Base-by-base conservation (phyloP, 2,888 invertebrate species). In the Blastobasis adustella region DNA sequence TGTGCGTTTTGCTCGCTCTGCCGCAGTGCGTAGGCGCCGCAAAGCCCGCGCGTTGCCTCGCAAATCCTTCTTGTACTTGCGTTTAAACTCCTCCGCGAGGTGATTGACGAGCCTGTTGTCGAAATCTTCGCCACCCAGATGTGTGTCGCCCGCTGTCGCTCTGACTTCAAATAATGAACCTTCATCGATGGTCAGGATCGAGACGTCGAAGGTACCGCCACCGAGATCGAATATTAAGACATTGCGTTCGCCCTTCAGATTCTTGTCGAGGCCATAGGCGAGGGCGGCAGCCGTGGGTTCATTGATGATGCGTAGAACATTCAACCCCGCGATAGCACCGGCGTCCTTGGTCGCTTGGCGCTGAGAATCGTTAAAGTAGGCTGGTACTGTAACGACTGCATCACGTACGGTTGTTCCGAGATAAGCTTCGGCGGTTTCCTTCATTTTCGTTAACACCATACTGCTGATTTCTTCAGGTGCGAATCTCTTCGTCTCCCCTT, bases 111-210 rank as follows among this genome's bases (percentile, higher is more conserved):
- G 80, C 50, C 93, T 78, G 70, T 91, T 92, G 72, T 92, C 72
- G 56, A 90, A 90, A 78, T 94, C 92, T 74, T 94, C 94, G 8
- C 94, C 94, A 36, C 95, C 95, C 50, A 95, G 89, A 71, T 95
- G 96, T 5, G 96, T 96, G 71, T 96, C 96, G 39, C 95, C 95
- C 39, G 95, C 94, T 3, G 95, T 96, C 0, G 96, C 89, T 73
- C 92, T 93, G 5, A 95, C 96, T 77, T 95, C 94, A 71, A 95
- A 95, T 54, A 90, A 70, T 2, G 91, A 90, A 42, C 94, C 90
- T 75, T 95, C 94, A 71, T 94, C 95, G 71, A 96, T 95, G 49
- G 94, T 94, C 47, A 96, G 82, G 56, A 96, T 92, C 49, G 95
- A 95, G 4, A 96, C 95, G 80, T 96, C 95, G 74, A 96, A 95